A percentile compares a stretch with the other conserved stretches of the same genome.
These are phyloP conservation scores for Lithophane leautieri DNA, from an alignment of 2,888 invertebrate species.

Conservation along the genomic window DNA sequence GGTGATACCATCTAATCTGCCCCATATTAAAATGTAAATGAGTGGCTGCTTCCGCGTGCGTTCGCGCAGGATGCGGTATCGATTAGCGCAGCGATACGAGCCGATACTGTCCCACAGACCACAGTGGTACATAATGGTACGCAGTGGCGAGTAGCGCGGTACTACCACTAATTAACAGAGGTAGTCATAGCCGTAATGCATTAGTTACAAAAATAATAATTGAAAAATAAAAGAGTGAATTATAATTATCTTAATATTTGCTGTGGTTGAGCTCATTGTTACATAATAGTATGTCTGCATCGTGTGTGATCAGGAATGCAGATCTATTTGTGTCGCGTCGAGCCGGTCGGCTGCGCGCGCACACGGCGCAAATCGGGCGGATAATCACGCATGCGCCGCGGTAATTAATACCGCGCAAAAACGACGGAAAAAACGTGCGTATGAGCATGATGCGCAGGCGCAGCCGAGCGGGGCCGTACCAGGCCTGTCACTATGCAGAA, in stretches of 20 bases:
- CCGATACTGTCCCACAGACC: constrained; percentile 27
- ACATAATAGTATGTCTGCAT: constrained; percentile 10
- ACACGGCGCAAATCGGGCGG: constrained; percentile 51
- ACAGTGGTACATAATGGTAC: too few species aligned
- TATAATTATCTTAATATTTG: neutral
- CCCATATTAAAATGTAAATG: constrained; percentile 48
- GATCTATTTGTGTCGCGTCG: constrained; percentile 53
- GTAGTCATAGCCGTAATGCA: neutral
- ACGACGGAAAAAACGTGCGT: constrained; percentile 45
- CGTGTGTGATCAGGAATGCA: constrained; percentile 58
- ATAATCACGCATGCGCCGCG: constrained; percentile 62
- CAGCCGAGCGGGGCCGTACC: constrained; percentile 19
- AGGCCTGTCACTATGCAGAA: neutral
- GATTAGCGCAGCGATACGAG: constrained; percentile 35
- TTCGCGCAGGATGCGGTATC: constrained; percentile 40
- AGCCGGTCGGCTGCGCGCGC: constrained; percentile 32
- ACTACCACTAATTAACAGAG: constrained; percentile 27
- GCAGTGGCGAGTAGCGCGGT: neutral
- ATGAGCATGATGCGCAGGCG: constrained; percentile 48
- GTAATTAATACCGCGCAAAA: constrained; percentile 65
- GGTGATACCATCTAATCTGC: constrained; percentile 53
- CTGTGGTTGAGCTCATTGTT: neutral
- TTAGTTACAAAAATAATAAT: neutral
- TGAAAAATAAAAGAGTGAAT: constrained; percentile 1
- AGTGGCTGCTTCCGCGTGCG: constrained; percentile 45